phyloP scores from a whole-genome alignment of 2,888 invertebrate genomes.

The Thecocarcelia acutangulata region DNA sequence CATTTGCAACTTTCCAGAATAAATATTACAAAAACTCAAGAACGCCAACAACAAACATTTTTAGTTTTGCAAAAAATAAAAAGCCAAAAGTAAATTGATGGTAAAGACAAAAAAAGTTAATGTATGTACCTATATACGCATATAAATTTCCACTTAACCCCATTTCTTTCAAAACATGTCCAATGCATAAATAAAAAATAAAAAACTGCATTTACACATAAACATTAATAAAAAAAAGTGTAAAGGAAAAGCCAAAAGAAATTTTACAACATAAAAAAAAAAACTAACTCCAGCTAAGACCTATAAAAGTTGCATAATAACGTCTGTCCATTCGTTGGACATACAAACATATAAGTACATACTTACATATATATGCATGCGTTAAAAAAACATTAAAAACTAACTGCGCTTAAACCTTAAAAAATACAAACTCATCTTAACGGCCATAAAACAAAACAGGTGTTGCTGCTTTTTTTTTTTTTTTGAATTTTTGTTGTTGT shows the following conservation, averaged over 20 bases:
- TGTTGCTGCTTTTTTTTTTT: conserved; percentile 47
- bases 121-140: conserved; percentile 62
- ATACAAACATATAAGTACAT: neutral
- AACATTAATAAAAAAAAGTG: conserved; percentile 11
- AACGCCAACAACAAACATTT: conserved; percentile 22
- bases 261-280: conserved; percentile 12
- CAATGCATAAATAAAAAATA: conserved; percentile 34
- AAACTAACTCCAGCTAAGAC: conserved; percentile 45
- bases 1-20: conserved; percentile 60
- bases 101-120: conserved; percentile 47
- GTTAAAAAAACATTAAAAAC: conserved; percentile 39
- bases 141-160: conserved; percentile 69
- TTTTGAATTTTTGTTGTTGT: neutral
- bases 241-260: conserved; percentile 36
- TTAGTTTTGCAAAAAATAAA: conserved; percentile 4
- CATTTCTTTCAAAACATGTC: conserved; percentile 62
- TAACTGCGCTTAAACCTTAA: conserved; percentile 62
- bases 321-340: neutral
- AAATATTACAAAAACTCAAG: conserved; percentile 24
- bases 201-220: conserved; percentile 29
- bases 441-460: conserved; percentile 56
- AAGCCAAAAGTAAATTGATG: conserved; percentile 1
- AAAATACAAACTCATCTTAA: conserved; percentile 48
- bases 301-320: conserved; percentile 64
- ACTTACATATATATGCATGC: conserved; percentile 49